These are phyloP conservation scores for Dryobota labecula DNA, from an alignment of 2,888 invertebrate genomes.

Conservation along the genomic window DNA sequence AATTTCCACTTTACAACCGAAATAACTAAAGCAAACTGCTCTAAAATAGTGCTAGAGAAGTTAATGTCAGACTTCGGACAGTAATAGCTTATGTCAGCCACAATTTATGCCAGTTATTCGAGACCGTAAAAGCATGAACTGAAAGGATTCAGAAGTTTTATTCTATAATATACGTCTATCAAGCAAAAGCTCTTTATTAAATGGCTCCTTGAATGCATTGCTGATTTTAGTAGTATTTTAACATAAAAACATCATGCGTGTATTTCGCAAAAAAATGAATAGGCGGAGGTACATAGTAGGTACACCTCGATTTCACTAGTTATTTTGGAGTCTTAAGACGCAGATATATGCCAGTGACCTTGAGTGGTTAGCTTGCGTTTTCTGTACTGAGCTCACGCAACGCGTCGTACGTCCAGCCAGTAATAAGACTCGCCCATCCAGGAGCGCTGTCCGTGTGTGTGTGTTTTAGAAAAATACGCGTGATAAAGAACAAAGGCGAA, in stretches of 20 bases:
- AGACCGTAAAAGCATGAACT: conserved; percentile 24
- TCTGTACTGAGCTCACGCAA: too few relatives aligned
- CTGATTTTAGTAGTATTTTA: neutral
- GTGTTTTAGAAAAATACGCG: too few relatives aligned
- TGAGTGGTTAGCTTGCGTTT: too few relatives aligned
- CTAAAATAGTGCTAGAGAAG: conserved; percentile 38
- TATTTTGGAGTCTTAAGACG: neutral
- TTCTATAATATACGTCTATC: too few relatives aligned
- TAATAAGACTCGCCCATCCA: too few relatives aligned
- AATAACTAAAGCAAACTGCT: conserved; percentile 34
- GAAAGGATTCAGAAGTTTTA: conserved; percentile 40
- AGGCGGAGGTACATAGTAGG: neutral
- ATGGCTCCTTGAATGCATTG: neutral
- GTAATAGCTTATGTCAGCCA: conserved; percentile 48
- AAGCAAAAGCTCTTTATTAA: neutral
- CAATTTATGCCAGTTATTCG: conserved; percentile 56
- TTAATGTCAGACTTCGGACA: conserved; percentile 54
- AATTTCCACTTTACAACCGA: conserved; percentile 13
- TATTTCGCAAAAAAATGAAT: neutral
- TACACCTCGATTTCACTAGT: neutral
- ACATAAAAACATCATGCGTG: neutral
- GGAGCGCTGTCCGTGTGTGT: too few relatives aligned
- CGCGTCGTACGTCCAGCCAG: too few relatives aligned
- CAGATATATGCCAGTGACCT: too few relatives aligned
- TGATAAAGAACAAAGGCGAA: too few relatives aligned